A percentile compares a stretch with the other conserved stretches of the same genome.
phyloP scores from a whole-genome alignment of 35 echinoderm and acorn worm species.

The Stichopus chloronotus region DNA sequence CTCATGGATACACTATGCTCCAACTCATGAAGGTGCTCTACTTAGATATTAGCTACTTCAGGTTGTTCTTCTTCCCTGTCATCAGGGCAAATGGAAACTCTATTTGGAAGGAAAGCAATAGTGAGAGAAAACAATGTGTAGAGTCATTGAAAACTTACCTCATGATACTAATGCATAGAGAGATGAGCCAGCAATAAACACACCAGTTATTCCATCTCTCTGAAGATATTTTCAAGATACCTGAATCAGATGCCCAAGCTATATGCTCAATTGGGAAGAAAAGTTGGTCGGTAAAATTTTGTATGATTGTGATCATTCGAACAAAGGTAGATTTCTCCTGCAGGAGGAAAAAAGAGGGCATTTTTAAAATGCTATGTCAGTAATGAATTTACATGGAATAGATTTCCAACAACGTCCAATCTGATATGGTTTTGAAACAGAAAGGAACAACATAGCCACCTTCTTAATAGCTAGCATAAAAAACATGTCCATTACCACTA shows the following conservation, averaged over 20 bases:
- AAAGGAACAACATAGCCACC: not conserved
- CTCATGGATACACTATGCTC: too few relatives aligned
- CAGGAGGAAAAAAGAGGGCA: not conserved
- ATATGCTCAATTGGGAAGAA: conserved; percentile 89
- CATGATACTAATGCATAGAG: conserved; percentile 57
- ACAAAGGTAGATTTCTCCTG: conserved; percentile 75
- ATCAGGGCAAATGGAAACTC: too few relatives aligned
- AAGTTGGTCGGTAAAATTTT: conserved; percentile 68
- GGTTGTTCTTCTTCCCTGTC: too few relatives aligned
- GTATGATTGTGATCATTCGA: conserved; percentile 54
- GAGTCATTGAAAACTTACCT: conserved; percentile 35
- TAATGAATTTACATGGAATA: too few relatives aligned
- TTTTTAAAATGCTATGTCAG: too few relatives aligned
- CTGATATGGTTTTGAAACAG: not conserved
- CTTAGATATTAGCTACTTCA: too few relatives aligned
- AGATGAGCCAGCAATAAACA: conserved; percentile 61
- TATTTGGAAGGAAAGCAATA: too few relatives aligned
- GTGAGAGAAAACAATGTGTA: too few relatives aligned
- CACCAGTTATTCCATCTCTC: conserved; percentile 59
- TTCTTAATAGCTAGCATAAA: not conserved
- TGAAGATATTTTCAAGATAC: conserved; percentile 69
- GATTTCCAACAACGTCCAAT: too few relatives aligned
- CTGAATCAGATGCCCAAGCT: conserved; percentile 81
- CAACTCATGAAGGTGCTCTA: too few relatives aligned
- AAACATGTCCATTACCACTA: too few relatives aligned